These are phyloP conservation scores for Whitmania pigra DNA, from an alignment of 1,140 invertebrate genomes.

Conservation along the genomic window DNA sequence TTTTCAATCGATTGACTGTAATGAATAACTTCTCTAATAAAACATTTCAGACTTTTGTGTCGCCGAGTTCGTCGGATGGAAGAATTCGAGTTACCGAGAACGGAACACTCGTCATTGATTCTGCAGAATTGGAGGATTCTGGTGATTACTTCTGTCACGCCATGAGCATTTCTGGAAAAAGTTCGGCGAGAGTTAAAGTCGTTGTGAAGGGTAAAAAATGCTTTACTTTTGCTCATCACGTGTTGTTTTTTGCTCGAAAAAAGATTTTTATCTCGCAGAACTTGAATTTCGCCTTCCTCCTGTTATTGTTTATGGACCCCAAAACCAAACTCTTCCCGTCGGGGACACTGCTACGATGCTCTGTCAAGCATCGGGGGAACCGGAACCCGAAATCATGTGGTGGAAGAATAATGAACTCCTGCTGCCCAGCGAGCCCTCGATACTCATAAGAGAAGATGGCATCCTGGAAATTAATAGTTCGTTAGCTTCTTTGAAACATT, in stretches of 20 bases:
- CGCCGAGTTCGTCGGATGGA: background rate
- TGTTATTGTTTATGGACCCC: conserved; percentile 5
- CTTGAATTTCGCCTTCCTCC: background rate
- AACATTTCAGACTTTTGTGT: background rate
- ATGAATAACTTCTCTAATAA: background rate
- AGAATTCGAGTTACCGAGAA: background rate
- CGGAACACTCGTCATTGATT: background rate
- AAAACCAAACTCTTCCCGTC: conserved; percentile 13
- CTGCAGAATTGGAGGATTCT: background rate
- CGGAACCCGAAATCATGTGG: conserved; percentile 71
- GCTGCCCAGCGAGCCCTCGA: no score
- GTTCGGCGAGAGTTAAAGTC: background rate
- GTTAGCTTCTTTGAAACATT: no score
- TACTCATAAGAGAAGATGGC: no score
- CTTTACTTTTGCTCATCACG: background rate
- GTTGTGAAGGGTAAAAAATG: background rate
- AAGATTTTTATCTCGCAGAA: background rate
- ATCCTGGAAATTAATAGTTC: no score
- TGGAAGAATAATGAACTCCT: conserved; percentile 61
- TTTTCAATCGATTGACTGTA: background rate
- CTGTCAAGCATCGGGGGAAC: conserved; percentile 77
- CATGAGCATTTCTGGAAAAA: background rate
- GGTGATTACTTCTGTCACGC: background rate
- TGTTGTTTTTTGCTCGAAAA: background rate
- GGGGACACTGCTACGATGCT: conserved; percentile 45